Percentiles rank a stretch among this genome's conserved stretches.
phyloP scores from a whole-genome alignment of 1,140 invertebrate species.

The Euura lappo region DNA sequence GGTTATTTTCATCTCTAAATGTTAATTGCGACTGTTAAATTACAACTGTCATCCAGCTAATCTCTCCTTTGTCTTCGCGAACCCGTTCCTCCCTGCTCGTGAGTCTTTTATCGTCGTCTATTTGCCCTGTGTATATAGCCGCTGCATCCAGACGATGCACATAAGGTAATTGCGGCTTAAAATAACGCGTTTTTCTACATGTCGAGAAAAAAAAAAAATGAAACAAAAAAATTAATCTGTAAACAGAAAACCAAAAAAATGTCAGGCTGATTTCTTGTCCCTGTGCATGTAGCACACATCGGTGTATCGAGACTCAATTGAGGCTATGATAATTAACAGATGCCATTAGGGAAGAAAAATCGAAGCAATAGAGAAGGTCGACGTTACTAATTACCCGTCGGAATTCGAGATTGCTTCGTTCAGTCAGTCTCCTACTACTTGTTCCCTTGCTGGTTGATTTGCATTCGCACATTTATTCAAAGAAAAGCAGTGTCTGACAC shows the following conservation, averaged over 20 bases:
- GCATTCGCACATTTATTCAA: slow-evolving; percentile 41
- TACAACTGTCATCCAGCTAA: neutral
- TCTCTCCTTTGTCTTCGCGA: neutral
- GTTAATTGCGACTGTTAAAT: too few relatives aligned
- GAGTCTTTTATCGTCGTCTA: neutral
- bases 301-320: too few relatives aligned
- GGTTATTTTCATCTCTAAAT: too few relatives aligned
- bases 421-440: slow-evolving; percentile 37
- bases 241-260: too few relatives aligned
- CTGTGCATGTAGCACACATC: too few relatives aligned
- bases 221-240: too few relatives aligned
- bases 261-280: too few relatives aligned
- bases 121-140: neutral
- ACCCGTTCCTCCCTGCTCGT: neutral
- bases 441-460: slow-evolving; percentile 36
- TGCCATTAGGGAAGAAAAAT: slow-evolving; percentile 36
- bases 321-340: neutral
- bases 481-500: slow-evolving; percentile 26
- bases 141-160: neutral
- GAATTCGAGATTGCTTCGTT: slow-evolving; percentile 45
- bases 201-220: too few relatives aligned
- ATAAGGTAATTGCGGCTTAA: neutral
- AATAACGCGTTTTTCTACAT: too few relatives aligned
- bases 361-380: slow-evolving; percentile 39
- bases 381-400: slow-evolving; percentile 46